These are phyloP conservation scores for Gambelia wislizenii DNA, from an alignment of 2,797 vertebrate species.

Conservation along the genomic window DNA sequence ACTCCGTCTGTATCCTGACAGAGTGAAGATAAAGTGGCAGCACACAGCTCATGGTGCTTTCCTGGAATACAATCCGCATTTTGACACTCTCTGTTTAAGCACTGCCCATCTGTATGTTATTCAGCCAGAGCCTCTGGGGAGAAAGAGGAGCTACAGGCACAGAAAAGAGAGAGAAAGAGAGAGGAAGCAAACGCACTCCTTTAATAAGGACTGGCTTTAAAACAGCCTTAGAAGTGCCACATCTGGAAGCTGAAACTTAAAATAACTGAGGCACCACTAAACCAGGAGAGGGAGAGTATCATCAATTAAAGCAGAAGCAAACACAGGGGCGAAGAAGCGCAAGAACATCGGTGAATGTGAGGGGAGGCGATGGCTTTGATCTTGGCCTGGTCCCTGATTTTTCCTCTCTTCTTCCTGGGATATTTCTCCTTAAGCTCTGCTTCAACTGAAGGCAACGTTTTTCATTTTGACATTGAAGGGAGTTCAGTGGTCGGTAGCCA, in stretches of 20 bases:
- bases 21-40: constrained; percentile 69
- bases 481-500: constrained; percentile 77
- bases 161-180: constrained; percentile 42
- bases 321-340: constrained; percentile 67
- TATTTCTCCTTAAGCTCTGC: constrained; percentile 71
- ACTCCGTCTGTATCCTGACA: constrained; percentile 75
- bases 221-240: constrained; percentile 72
- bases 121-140: constrained; percentile 81
- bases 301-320: constrained; percentile 71
- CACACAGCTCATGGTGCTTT: constrained; percentile 73
- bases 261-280: constrained; percentile 73
- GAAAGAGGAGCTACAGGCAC: constrained; percentile 74
- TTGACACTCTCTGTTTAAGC: constrained; percentile 74
- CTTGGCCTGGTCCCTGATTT: constrained; percentile 69
- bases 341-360: constrained; percentile 72
- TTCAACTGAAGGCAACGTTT: constrained; percentile 66
- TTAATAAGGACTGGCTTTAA: constrained; percentile 62
- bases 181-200: constrained; percentile 64
- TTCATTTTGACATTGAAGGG: constrained; percentile 80
- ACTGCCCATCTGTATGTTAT: constrained; percentile 87
- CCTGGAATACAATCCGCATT: constrained; percentile 74
- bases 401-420: constrained; percentile 74
- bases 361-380: constrained; percentile 78
- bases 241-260: constrained; percentile 82
- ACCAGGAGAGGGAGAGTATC: constrained; percentile 61